Conservation (phyloP, 2,797 vertebrate genomes). For the Galaxias olidus region DNA sequence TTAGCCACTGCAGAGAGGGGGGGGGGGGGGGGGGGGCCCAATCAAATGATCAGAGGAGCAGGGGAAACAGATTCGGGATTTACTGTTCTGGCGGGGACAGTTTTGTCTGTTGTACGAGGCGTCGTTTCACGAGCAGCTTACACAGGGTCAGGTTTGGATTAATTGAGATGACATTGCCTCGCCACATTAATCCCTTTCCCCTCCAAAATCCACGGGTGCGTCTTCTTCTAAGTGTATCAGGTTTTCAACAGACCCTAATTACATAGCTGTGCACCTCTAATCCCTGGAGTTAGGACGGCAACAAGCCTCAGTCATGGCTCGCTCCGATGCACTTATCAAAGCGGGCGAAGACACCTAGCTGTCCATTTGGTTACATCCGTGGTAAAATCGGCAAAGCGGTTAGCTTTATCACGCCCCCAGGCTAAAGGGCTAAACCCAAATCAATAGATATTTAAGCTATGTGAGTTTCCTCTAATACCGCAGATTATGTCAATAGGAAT, state of each 20-base stretch:
- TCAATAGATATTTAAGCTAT: slow-evolving; percentile 45
- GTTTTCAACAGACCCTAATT: slow-evolving; percentile 17
- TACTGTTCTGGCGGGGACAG: slow-evolving; percentile 4
- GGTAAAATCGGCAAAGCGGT: slow-evolving; percentile 39
- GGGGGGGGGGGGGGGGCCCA: not conserved
- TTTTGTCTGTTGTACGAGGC: slow-evolving; percentile 1
- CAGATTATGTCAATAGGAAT: slow-evolving; percentile 35
- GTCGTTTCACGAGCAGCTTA: slow-evolving; percentile 9
- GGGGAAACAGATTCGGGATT: slow-evolving; percentile 7
- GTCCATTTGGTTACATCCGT: slow-evolving; percentile 27
- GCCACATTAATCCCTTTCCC: slow-evolving; percentile 12
- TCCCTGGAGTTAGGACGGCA: not conserved
- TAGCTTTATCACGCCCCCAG: slow-evolving; percentile 44
- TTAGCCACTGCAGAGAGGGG: slow-evolving; percentile 11
- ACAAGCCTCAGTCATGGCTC: slow-evolving; percentile 1
- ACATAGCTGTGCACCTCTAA: slow-evolving; percentile 15
- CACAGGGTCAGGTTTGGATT: slow-evolving; percentile 14
- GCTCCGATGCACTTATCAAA: slow-evolving; percentile 15
- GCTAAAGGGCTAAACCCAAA: slow-evolving; percentile 44
- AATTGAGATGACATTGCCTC: slow-evolving; percentile 17
- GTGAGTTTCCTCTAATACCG: slow-evolving; percentile 31
- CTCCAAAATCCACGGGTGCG: slow-evolving; percentile 5
- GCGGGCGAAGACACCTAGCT: not conserved
- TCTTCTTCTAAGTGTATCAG: slow-evolving; percentile 17
- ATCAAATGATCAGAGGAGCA: slow-evolving; percentile 13